Base-by-base conservation (phyloP, 2,888 invertebrate genomes). In the Coleophora flavipennella region DNA sequence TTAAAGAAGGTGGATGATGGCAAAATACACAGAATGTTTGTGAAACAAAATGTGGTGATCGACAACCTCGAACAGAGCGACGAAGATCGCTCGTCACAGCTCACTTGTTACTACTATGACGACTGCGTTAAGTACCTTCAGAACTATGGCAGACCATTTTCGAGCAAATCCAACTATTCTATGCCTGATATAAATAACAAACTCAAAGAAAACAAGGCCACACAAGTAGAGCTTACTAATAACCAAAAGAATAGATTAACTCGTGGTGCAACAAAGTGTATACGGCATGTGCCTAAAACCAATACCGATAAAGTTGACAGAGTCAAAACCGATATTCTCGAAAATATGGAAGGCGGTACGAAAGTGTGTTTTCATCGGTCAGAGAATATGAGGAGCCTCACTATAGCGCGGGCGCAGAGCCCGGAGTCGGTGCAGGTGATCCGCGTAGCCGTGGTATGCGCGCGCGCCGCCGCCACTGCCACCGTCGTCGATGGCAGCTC, bases 391-490 rank as follows among this genome's bases (percentile, higher is more conserved):
- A 83, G 80, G 62, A 79, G 81, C 48, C 59, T 85, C 0, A 85
- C 81, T 0, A 78, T 84, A 47, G 81, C 85, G 0, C 67, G 81
- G 34, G 57, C 72, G 8, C 77, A 74, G 45, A 84, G 80, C 45
- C 85, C 85, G 7, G 83, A 84, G 44, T 83, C 84, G 1, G 67
- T 83, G 8, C 84, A 85, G 59, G 72, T 85, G 1, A 85, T 86
- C 13, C 63, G 85, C 55, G 85, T 85, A 0, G 86, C 86, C 44
- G 83, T 86, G 7, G 76, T 85, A 8, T 75, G 80, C 43, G 77
- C 78, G 48, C 61, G 69, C 44, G 65, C 57, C 29, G 64, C 55
- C 32, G 58, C 71, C 0, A 46, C 60, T 0, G 46, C 57, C 27
- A 70, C 70, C 2, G 65, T 69, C 36, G 59, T 55, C 32, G 69